Conservation (phyloP, 2,797 vertebrate genomes). For the Loris lydekkerianus region DNA sequence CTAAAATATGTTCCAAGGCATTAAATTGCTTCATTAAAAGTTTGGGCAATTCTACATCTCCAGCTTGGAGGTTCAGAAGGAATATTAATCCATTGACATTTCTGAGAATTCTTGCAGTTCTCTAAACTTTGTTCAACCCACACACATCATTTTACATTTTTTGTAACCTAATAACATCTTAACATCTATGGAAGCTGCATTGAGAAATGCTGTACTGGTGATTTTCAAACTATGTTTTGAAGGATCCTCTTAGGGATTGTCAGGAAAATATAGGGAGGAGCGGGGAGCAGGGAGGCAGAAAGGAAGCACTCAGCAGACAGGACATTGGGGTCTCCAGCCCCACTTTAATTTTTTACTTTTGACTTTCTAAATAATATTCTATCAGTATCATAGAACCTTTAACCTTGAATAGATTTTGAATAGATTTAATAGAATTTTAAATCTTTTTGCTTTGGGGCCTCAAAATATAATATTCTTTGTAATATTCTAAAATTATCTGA, state of each 20-base stretch:
- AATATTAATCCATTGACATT: slow-evolving; percentile 8
- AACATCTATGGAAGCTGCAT: not conserved
- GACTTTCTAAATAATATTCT: not conserved
- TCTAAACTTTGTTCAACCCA: slow-evolving; percentile 44
- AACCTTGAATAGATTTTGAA: not conserved
- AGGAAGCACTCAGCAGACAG: not conserved
- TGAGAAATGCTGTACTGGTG: slow-evolving; percentile 4
- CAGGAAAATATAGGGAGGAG: not conserved
- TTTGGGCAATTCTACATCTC: not conserved
- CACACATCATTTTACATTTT: not conserved
- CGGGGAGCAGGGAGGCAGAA: not conserved
- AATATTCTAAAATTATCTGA: slow-evolving; percentile 47
- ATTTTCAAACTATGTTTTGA: slow-evolving; percentile 49
- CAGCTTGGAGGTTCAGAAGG: not conserved
- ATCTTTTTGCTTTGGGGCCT: not conserved
- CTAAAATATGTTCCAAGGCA: slow-evolving; percentile 48
- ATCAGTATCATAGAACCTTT: not conserved
- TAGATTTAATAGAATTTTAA: not conserved
- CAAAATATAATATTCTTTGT: not conserved
- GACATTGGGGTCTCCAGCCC: not conserved
- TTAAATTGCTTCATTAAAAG: slow-evolving; percentile 12
- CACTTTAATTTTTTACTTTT: not conserved
- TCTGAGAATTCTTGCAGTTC: slow-evolving; percentile 57
- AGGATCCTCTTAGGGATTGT: slow-evolving; percentile 9
- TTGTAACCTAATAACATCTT: slow-evolving; percentile 40